Evolutionary conservation across 2,797 vertebrate species (phyloP), one percentile per base, ranked within the genome.

Genomic region (Momotus momota): DNA sequence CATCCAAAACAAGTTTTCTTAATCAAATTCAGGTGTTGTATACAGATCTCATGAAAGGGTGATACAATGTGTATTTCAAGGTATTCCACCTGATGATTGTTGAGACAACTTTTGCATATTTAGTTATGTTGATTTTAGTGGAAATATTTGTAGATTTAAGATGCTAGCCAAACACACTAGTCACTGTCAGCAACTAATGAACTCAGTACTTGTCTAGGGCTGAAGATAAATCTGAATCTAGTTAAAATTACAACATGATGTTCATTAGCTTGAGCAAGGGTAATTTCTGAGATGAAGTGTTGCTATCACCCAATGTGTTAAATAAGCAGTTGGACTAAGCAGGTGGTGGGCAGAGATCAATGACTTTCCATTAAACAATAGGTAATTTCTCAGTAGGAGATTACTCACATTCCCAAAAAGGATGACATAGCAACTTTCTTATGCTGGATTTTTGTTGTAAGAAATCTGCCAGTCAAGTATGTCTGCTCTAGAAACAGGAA

Each of bases 261-360:
- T 97, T 97, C 93, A 97, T 97, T 97, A 97, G 87, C 88, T 96
- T 96, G 89, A 94, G 90, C 61, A 93, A 96, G 95, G 75, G 73
- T 96, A 92, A 96, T 97, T 96, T 93, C 57, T 85, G 86, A 97
- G 88, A 97, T 80, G 54, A 95, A 97, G 90, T 54, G 43, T 91
- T 96, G 78, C 88, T 96, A 80, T 97, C 85, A 82, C 82, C 46
- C 77, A 86, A 77, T 2, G 3, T 96, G 81, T 97, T 97, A 97
- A 98, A 96, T 97, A 97, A 97, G 88, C 86, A 89, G 88, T 97
- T 94, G 86, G 72, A 81, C 88, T 83, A 95, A 93, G 88, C 95
- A 97, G 88, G 91, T 97, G 94, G 81, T 91, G 71, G 88, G 65
- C 90, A 96, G 94, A 95, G 92, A 97, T 96, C 89, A 96, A 94